Evolutionary conservation across 2,888 invertebrate species (phyloP).

Genomic region (Koerneria pararmatus): DNA sequence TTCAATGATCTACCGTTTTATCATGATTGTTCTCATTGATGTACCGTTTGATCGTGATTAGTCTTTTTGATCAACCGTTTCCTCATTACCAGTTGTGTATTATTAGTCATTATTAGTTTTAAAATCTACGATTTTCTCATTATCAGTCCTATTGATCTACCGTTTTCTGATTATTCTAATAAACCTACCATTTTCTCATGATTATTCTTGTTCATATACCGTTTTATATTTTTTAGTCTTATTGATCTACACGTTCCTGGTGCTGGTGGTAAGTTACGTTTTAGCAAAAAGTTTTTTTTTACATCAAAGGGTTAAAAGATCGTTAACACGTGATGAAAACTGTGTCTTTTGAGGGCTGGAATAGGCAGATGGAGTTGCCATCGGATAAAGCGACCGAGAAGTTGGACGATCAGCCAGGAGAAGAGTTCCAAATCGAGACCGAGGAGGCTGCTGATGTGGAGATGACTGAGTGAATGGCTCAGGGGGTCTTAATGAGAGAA

Average conservation of each 20-base stretch:
- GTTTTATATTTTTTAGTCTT: not conserved
- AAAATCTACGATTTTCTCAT: too few relatives aligned
- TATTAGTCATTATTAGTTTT: too few relatives aligned
- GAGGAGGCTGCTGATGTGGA: slow-evolving; percentile 12
- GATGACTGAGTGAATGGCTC: too few relatives aligned
- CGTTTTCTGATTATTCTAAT: not conserved
- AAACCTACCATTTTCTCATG: not conserved
- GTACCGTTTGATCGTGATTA: too few relatives aligned
- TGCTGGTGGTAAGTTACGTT: not conserved
- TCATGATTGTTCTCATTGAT: too few relatives aligned
- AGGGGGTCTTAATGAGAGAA: too few relatives aligned
- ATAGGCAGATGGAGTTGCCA: slow-evolving; percentile 36
- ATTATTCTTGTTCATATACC: too few relatives aligned
- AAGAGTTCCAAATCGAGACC: slow-evolving; percentile 15
- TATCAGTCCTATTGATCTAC: not conserved
- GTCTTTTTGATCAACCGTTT: too few relatives aligned
- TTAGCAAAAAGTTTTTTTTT: not conserved
- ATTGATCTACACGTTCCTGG: not conserved
- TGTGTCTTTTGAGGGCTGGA: slow-evolving; percentile 32
- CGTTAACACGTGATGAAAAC: not conserved
- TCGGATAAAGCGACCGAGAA: not conserved
- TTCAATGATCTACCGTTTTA: too few relatives aligned
- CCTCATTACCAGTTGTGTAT: too few relatives aligned
- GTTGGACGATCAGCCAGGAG: not conserved
- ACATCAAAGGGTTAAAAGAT: not conserved